A percentile compares a stretch with the other conserved stretches of the same genome.
phyloP scores from a whole-genome alignment of 53 echinoderm and acorn worm genomes.

The Apostichopus leukothele region DNA sequence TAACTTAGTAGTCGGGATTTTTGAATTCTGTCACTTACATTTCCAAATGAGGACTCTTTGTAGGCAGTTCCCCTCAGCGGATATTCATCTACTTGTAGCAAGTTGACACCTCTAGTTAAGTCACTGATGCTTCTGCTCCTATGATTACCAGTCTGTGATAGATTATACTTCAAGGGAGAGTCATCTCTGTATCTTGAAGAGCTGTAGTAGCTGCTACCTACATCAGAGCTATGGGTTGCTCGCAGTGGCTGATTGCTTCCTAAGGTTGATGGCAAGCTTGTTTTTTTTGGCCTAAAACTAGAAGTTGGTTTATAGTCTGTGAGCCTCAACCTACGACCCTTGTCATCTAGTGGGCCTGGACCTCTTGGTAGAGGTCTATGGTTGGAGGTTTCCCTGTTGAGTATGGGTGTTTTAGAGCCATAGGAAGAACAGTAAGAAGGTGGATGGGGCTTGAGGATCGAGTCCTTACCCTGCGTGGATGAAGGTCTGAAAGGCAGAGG shows the following conservation, averaged over 20 bases:
- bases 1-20: neutral
- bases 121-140: slow-evolving; percentile 31
- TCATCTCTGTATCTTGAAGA: neutral
- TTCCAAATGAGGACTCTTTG: slow-evolving; percentile 35
- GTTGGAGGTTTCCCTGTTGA: slow-evolving; percentile 38
- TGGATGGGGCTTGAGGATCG: slow-evolving; percentile 15
- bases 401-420: slow-evolving; percentile 16
- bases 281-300: slow-evolving; percentile 37
- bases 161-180: neutral
- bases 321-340: slow-evolving; percentile 1
- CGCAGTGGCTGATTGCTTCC: slow-evolving; percentile 25
- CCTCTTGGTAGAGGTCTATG: slow-evolving; percentile 22
- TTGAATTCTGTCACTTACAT: slow-evolving; percentile 7
- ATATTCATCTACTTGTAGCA: neutral
- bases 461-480: neutral
- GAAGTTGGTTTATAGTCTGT: slow-evolving; percentile 30
- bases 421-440: neutral
- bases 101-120: neutral
- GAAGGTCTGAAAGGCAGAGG: slow-evolving; percentile 2
- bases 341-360: slow-evolving; percentile 38
- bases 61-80: neutral
- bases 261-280: slow-evolving; percentile 35
- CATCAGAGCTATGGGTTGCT: slow-evolving; percentile 32
- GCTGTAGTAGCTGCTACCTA: neutral
- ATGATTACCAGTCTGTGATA: slow-evolving; percentile 16